Evolutionary conservation across 2,888 invertebrate genomes (phyloP), one percentile per base, ranked within the genome.

Genomic region (Nephrotoma flavescens): DNA sequence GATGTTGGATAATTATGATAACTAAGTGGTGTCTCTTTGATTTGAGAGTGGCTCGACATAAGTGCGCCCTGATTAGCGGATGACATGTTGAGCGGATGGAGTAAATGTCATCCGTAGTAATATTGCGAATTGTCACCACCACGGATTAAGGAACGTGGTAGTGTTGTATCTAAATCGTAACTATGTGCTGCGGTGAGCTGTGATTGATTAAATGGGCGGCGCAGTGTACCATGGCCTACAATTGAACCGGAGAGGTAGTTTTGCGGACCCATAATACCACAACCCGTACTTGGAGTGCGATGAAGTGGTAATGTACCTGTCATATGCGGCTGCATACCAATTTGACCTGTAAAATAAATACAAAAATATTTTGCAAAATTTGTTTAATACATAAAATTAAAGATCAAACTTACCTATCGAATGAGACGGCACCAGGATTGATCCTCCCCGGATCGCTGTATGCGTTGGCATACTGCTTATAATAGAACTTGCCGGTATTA

Each of bases 101-200:
- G 89, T 88, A 91, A 90, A 88, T 91, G 91, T 91, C 91, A 91
- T 90, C 91, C 91, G 87, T 91, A 91, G 88, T 90, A 91, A 86
- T 91, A 91, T 88, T 91, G 91, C 47, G 88, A 87, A 87, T 88
- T 88, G 57, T 89, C 88, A 57, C 88, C 88, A 41, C 88, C 88
- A 85, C 88, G 88, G 86, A 87, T 88, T 41, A 89, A 41, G 41
- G 87, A 88, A 6, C 91, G 89, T 19, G 91, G 91, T 88, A 91
- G 89, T 4, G 91, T 90, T 88, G 90, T 89, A 87, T 91, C 91
- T 87, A 41, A n/a, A 42, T 86, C 85, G 5, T 44, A 85, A 19
- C 44, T 44, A 44, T 85, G 42, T 9, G 42, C 19, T 85, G 85
- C 19, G 11, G 42, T 9, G 15, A 84, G 88, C 87, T 31, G 89